Evolutionary conservation across 2,113 vertebrate genomes (phyloP), one percentile per base, ranked within the genome.

Genomic region (Phodopus roborovskii): DNA sequence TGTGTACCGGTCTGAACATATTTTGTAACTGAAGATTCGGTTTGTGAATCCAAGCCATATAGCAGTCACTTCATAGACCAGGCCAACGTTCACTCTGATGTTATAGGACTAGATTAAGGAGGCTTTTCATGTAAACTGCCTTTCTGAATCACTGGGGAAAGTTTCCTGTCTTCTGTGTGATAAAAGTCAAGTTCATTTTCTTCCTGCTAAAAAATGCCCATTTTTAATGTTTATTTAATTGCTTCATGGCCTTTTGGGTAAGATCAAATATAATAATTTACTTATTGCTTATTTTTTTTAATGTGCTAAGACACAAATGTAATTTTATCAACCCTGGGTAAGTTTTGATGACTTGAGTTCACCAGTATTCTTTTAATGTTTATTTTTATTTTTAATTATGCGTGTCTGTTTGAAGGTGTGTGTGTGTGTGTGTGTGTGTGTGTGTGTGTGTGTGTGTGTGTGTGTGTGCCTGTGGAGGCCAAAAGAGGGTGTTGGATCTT

Each of bases 191-290:
- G 45, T 64, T 75, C 84, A 70, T 66, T 90, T 2, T 53, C 48
- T 74, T 90, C 58, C 36, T 92, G 36, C 56, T 77, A 71, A 50
- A 90, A 78, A 94, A 6, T 45, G 83, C n/a, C 33, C 82, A 30
- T 64, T 74, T 90, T 90, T 94, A 42, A 66, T 83, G 28, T 82
- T 56, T 71, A 48, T 83, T 53, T n/a, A n/a, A 60, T 90, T 64
- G n/a, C n/a, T 88, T 56, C 17, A 20, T 36, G 9, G 15, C 28
- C 48, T 50, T 50, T 78, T 33, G 48, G 28, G 15, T 56, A 56
- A 79, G 48, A 56, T 53, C 77, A 79, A 30, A 33, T 56, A 36
- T 36, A 53, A 50, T 53, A 53, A 53, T 79, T 56, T 53, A 33
- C 48, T 36, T 20, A 36, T 79, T 56, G 50, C 30, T 79, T 56